phyloP scores from a whole-genome alignment of 2,797 vertebrate genomes.

The Fratercula arctica region DNA sequence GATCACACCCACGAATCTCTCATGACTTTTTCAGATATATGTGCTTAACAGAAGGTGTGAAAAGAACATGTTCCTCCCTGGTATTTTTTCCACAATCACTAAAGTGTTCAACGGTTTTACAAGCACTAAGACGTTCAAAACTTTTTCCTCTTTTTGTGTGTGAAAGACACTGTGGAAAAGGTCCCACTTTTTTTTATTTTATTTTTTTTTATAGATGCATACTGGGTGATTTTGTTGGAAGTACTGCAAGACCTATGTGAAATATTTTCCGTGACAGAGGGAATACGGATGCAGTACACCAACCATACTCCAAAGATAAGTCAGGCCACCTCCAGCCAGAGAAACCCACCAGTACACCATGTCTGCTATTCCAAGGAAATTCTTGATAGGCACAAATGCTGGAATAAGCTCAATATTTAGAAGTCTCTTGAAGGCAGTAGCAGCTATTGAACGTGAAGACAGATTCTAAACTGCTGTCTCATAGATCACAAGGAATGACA shows the following conservation, averaged over 20 bases:
- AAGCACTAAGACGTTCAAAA: neutral
- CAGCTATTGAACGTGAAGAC: neutral
- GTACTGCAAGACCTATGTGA: rapidly evolving
- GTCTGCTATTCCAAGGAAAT: neutral
- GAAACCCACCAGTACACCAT: rapidly evolving
- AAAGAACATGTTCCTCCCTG: neutral
- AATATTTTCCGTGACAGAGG: neutral
- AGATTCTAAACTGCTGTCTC: neutral
- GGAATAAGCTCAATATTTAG: neutral
- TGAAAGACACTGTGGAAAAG: neutral
- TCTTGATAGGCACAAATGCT: neutral
- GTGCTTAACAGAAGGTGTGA: neutral
- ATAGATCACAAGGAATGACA: neutral
- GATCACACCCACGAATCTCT: neutral
- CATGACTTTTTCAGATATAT: neutral
- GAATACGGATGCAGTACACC: neutral
- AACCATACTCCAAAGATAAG: neutral
- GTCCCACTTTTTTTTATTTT: no score
- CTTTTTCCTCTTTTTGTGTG: neutral
- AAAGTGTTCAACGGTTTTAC: neutral
- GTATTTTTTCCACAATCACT: neutral
- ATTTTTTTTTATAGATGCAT: neutral
- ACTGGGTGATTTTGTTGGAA: neutral
- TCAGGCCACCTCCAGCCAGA: neutral
- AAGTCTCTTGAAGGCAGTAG: neutral